Base-by-base conservation (phyloP, 2,797 vertebrate species). In the Acipenser transmontanus region DNA sequence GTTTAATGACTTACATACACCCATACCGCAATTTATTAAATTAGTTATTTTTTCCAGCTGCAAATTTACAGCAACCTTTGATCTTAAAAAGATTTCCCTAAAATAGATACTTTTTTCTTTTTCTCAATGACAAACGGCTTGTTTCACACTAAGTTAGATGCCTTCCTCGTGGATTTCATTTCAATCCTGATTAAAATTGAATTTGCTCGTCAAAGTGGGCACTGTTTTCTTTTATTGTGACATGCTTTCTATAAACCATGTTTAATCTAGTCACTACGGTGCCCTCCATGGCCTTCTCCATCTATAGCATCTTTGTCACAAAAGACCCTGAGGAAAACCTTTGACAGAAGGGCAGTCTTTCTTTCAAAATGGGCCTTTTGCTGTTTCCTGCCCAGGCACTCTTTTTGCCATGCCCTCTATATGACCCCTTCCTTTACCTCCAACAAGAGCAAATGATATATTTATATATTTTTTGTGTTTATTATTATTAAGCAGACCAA, bases 81-180 rank as follows among this genome's bases (percentile, higher is more conserved):
- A 76, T 78, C 63, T 62, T 67, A 50, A 60, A 50, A 66, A 65
- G 49, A 69, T 59, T 57, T n/a, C 1, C 12, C 14, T 57, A 11
- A n/a, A 57, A 7, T 34, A 34, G 0, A 34, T 0, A 11, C 61
- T 49, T 65, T 77, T 54, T 66, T 52, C 11, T 52, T 34, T 3
- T 6, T 14, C 50, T 3, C 14, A 47, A 51, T 50, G 48, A 70
- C 50, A 70, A 71, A 60, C 69, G 66, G 67, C 57, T 72, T 76
- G 74, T 74, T 69, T 52, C 65, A 66, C 74, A 61, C 69, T 74
- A 7, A 71, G 63, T 60, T 34, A 59, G 71, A 73, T 72, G 72
- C 66, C 71, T 73, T 77, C 83, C 87, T 87, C 87, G 85, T 88
- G 87, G 73, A 83, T 63, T 78, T 88, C 72, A 87, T 89, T 89